Evolutionary conservation across 2,113 vertebrate species (phyloP).

Genomic region (Odontophorus gujanensis): DNA sequence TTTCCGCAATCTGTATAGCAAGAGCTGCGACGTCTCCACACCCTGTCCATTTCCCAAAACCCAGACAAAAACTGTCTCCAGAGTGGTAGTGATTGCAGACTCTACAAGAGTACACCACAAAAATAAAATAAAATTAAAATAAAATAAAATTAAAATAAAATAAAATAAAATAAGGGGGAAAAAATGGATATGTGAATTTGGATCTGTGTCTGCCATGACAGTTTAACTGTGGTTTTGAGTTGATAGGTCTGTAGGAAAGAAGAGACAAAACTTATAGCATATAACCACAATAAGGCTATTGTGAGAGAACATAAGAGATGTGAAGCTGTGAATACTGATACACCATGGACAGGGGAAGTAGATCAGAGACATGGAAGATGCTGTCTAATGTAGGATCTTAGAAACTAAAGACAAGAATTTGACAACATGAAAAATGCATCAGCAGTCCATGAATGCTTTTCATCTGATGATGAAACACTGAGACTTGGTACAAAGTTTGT

Average conservation of each 20-base stretch:
- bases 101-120: not conserved
- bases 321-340: not conserved
- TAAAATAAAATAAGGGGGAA: not conserved
- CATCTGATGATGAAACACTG: conserved; percentile 1
- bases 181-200: not conserved
- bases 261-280: not conserved
- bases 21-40: not conserved
- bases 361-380: not conserved
- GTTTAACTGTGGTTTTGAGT: not conserved
- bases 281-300: not conserved
- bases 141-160: not conserved
- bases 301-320: not conserved
- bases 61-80: not conserved
- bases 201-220: not conserved
- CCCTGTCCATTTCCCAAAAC: not conserved
- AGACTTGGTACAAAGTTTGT: not conserved
- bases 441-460: not conserved
- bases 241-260: not conserved
- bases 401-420: conserved; percentile 32
- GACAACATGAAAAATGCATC: not conserved
- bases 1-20: not conserved
- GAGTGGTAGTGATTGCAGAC: not conserved
- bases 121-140: not conserved
- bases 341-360: not conserved
- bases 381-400: not conserved